Conservation (phyloP, 2,797 vertebrate species). For the Rhincodon typus region DNA sequence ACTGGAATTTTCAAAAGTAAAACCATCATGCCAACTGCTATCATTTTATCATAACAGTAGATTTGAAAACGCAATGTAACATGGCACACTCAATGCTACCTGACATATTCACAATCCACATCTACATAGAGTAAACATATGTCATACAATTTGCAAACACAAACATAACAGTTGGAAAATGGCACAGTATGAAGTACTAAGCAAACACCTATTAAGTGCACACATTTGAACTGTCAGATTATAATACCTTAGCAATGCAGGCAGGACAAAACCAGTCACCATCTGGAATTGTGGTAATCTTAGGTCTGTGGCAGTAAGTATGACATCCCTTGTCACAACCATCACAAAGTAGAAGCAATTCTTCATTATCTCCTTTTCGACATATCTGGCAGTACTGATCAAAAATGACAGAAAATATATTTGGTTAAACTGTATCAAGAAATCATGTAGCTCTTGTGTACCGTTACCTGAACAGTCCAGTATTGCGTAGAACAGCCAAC, state of each 20-base stretch:
- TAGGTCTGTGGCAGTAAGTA: conserved; percentile 96
- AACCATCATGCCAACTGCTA: background rate
- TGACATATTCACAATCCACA: background rate
- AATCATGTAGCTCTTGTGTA: background rate
- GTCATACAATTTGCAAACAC: background rate
- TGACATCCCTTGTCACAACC: conserved; percentile 98
- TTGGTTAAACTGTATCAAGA: background rate
- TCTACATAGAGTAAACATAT: background rate
- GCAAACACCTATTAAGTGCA: background rate
- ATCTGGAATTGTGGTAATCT: conserved; percentile 90
- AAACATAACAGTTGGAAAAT: background rate
- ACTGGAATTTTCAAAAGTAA: background rate
- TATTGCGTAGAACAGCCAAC: background rate
- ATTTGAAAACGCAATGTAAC: background rate
- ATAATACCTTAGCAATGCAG: conserved; percentile 90
- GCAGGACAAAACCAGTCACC: conserved; percentile 98
- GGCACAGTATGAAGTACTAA: background rate
- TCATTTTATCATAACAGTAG: background rate
- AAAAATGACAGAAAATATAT: conserved; percentile 44
- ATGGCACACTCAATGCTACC: background rate
- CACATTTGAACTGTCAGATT: background rate
- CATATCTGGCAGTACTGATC: conserved; percentile 95
- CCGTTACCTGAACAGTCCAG: background rate
- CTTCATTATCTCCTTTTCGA: conserved; percentile 95
- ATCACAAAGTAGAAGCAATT: conserved; percentile 91